Evolutionary conservation across 2,113 vertebrate species (phyloP).

Genomic region (Alexandromys fortis): DNA sequence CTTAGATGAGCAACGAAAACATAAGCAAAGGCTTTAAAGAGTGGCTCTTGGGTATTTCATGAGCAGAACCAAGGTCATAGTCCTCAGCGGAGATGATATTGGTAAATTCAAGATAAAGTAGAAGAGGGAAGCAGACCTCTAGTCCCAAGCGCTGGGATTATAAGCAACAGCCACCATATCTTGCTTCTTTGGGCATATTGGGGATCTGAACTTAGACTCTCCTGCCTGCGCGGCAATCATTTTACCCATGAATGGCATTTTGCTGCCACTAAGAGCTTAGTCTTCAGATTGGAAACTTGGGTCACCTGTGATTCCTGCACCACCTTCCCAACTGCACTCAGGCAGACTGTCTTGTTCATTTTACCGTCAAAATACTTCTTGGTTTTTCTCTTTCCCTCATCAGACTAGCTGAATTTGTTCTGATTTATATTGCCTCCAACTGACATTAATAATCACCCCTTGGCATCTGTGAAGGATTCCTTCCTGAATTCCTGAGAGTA

Average conservation of each 20-base stretch:
- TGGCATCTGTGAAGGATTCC: not conserved
- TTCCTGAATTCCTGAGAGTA: no score
- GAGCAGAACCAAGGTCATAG: not conserved
- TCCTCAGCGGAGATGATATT: not conserved
- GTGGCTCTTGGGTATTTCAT: not conserved
- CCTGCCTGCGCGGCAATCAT: not conserved
- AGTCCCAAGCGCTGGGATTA: not conserved
- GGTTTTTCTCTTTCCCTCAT: not conserved
- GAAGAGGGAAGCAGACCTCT: not conserved
- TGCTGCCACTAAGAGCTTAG: not conserved
- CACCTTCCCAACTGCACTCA: not conserved
- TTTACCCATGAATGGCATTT: not conserved
- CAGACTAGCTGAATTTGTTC: not conserved
- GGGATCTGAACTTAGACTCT: not conserved
- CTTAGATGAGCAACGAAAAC: not conserved
- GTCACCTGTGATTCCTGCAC: not conserved
- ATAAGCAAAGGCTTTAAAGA: not conserved
- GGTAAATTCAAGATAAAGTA: not conserved
- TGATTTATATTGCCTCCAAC: not conserved
- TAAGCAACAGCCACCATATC: no score
- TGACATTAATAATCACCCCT: not conserved
- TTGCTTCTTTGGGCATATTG: not conserved
- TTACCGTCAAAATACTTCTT: not conserved
- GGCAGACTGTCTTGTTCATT: not conserved
- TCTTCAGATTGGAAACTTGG: not conserved